Conservation (phyloP, 2,113 vertebrate species). For the Phyllostomus hastatus region DNA sequence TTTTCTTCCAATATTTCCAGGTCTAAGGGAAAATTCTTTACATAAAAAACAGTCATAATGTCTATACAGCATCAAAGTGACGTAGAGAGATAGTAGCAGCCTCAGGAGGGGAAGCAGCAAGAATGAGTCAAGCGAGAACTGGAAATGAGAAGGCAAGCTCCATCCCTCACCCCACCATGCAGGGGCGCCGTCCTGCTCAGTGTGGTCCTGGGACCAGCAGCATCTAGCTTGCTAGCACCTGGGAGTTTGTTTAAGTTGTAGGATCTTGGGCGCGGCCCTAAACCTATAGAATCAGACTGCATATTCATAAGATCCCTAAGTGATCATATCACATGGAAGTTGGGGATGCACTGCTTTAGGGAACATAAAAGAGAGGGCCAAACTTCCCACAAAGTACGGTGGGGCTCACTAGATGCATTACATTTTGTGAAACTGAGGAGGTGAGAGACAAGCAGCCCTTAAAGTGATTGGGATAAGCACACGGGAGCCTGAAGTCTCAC, state of each 20-base stretch:
- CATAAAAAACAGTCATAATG: neutral
- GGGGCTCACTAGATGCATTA: neutral
- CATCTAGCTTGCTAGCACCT: neutral
- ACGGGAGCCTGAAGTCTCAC: neutral
- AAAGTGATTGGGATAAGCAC: neutral
- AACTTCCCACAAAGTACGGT: neutral
- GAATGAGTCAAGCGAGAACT: neutral
- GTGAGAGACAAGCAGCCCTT: neutral
- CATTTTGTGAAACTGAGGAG: neutral
- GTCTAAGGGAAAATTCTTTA: neutral
- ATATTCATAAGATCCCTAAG: neutral
- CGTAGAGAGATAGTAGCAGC: neutral
- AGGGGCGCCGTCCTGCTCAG: neutral
- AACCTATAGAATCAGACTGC: neutral
- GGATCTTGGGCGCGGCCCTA: neutral
- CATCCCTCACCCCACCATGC: accelerated
- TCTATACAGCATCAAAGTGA: neutral
- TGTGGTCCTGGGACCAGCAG: neutral
- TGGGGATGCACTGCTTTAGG: neutral
- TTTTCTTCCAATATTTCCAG: neutral
- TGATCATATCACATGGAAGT: neutral
- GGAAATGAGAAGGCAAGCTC: neutral
- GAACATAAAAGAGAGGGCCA: neutral
- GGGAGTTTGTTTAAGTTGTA: neutral
- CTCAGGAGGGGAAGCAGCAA: neutral